Evolutionary conservation across 2,797 vertebrate genomes (phyloP).

Genomic region (Acanthis flammea): DNA sequence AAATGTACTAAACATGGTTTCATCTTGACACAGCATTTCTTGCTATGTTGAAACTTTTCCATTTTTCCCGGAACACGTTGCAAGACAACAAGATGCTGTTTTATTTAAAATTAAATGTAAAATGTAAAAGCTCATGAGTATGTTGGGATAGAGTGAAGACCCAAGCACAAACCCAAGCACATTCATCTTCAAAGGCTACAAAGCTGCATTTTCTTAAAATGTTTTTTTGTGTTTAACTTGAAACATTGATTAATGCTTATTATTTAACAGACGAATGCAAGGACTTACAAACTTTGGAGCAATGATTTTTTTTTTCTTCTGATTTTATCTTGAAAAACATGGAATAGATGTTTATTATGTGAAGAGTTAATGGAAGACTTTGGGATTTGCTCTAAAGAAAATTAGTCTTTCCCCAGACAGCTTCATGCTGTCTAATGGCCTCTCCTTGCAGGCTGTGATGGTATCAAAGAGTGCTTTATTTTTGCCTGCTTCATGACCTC

Average conservation of each 20-base stretch:
- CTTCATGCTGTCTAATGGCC: background rate
- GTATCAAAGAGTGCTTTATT: conserved; percentile 47
- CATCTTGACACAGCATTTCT: background rate
- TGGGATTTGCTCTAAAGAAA: conserved; percentile 3
- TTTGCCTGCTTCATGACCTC: background rate
- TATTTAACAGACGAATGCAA: background rate
- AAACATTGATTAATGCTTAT: conserved; percentile 1
- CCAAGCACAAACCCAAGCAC: background rate
- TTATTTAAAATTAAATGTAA: background rate
- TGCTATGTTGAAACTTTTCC: background rate
- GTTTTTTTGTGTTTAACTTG: background rate
- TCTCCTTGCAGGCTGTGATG: background rate
- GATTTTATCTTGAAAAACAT: background rate
- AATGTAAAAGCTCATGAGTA: background rate
- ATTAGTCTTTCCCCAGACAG: background rate
- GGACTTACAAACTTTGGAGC: background rate
- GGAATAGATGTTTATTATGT: background rate
- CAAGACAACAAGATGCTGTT: background rate
- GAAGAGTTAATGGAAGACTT: conserved; percentile 6
- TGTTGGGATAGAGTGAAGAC: background rate
- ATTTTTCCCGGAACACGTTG: background rate
- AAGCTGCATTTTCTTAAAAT: background rate
- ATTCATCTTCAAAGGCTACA: background rate
- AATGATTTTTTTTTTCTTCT: background rate
- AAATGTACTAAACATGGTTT: background rate